A percentile compares a stretch with the other conserved stretches of the same genome.
Evolutionary conservation across 2,797 vertebrate species (phyloP).

Genomic region (Tragelaphus eurycerus): DNA sequence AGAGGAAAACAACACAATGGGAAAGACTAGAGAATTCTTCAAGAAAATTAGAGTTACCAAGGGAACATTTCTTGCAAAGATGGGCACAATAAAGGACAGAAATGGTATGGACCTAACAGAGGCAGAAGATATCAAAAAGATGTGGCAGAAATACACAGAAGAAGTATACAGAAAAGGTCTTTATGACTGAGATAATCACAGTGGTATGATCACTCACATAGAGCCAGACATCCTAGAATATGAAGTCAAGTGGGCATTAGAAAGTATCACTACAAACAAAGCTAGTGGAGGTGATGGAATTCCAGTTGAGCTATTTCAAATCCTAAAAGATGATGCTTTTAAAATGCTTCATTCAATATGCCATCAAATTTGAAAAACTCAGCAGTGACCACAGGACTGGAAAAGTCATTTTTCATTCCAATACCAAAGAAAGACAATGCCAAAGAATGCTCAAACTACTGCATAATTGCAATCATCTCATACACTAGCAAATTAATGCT

Average conservation of each 20-base stretch:
- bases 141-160: neutral
- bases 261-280: neutral
- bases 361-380: neutral
- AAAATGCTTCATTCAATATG: neutral
- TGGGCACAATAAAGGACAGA: neutral
- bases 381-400: neutral
- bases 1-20: neutral
- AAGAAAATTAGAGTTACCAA: neutral
- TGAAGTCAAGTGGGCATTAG: neutral
- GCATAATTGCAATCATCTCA: neutral
- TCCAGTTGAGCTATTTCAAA: neutral
- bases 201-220: neutral
- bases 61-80: neutral
- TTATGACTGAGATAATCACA: neutral
- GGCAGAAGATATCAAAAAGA: neutral
- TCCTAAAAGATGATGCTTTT: fast-evolving
- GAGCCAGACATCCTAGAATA: neutral
- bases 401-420: neutral
- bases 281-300: neutral
- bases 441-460: neutral
- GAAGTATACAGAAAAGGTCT: neutral
- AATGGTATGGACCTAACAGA: neutral
- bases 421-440: neutral
- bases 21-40: neutral
- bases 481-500: neutral